Evolutionary conservation across 2,113 vertebrate genomes (phyloP), one percentile per base, ranked within the genome.

Genomic region (Tapirus terrestris): DNA sequence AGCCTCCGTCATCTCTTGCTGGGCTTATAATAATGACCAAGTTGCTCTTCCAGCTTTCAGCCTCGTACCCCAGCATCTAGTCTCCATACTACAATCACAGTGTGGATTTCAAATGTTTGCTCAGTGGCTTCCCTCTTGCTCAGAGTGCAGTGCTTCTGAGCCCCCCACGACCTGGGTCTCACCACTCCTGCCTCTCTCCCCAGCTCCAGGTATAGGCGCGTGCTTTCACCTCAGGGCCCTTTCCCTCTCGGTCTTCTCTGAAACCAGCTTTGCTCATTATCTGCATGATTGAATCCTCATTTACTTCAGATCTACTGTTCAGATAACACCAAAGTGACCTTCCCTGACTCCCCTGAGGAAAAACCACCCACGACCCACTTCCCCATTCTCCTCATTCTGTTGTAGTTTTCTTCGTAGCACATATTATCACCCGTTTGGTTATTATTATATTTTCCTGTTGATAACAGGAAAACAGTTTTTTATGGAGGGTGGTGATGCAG

Each of bases 401-500:
- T 53, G 5, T 18, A 16, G 51, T 82, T 92, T 88, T 63, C n/a
- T 70, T 88, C 60, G 21, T 17, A 60, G 33, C 16, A 21, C 56
- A 6, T 65, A 8, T 53, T 45, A 33, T 25, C 33, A 72, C 36
- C n/a, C 33, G 1, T 85, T 79, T 18, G 43, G 58, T 25, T 65
- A 5, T 36, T 23, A 7, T 5, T 58, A 23, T 72, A 23, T 21
- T 79, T 31, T 27, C 4, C 68, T 21, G 8, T 56, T 45, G 67
- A 25, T 61, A 39, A 39, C 48, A 51, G 51, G 39, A 67, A 81
- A 91, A 48, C 20, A 31, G 27, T 25, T 83, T 20, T 58, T 33
- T n/a, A 70, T 61, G 39, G 16, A 5, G 8, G 10, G 3, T n/a
- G 3, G 2, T 33, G 8, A 2, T 6, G 16, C 1, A 2, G 43